These are phyloP conservation scores for Platysteira castanea DNA, from an alignment of 2,113 vertebrate species.

Conservation along the genomic window DNA sequence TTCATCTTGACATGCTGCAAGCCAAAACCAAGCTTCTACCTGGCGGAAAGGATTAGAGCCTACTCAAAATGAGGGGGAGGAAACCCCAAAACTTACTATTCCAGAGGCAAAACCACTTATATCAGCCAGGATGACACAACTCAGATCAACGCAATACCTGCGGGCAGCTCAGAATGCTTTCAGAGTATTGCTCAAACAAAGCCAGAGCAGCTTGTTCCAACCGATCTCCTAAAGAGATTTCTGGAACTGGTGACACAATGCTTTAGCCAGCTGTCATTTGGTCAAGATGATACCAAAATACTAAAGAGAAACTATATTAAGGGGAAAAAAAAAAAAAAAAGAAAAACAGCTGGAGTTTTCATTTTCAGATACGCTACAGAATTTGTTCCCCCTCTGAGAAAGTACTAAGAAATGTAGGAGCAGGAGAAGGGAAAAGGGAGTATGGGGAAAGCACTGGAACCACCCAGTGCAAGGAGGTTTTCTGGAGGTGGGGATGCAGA, in stretches of 20 bases:
- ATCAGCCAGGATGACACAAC: background rate
- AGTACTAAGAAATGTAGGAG: background rate
- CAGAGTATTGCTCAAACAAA: background rate
- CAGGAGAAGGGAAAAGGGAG: background rate
- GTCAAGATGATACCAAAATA: background rate
- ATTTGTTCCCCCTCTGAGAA: background rate
- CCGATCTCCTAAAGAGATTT: background rate
- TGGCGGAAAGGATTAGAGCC: background rate
- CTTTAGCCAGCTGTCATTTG: background rate
- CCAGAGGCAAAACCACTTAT: background rate
- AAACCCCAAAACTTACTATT: background rate
- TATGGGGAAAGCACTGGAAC: background rate
- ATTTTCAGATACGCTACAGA: background rate
- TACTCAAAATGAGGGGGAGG: background rate
- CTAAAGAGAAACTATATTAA: background rate
- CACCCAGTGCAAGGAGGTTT: background rate
- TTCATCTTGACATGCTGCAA: background rate
- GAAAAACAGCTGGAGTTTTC: background rate
- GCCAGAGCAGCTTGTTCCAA: accelerated
- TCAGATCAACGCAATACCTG: background rate
- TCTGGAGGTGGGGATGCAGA: background rate
- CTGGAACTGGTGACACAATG: background rate
- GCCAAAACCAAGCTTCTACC: background rate
- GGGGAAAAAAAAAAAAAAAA: accelerated
- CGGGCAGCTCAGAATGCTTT: accelerated